Evolutionary conservation across 2,113 vertebrate genomes (phyloP), one percentile per base, ranked within the genome.

Genomic region (Daphoenositta chrysoptera): DNA sequence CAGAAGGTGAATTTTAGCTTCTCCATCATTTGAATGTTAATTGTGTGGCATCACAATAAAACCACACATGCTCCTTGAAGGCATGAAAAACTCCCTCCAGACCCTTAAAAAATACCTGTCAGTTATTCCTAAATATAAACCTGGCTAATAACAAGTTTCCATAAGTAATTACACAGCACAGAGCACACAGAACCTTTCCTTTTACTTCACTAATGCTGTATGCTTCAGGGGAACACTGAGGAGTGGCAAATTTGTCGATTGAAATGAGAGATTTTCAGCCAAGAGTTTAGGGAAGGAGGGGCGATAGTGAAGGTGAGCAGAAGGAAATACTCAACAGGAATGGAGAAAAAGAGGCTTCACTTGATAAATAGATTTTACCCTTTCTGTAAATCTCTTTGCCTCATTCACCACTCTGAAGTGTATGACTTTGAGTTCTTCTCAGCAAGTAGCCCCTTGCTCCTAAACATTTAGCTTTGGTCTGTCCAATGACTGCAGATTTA

Each of bases 131-230:
- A 96, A 94, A 90, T 87, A 94, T 66, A 96, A 95, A 90, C 56
- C 66, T 83, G n/a, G 47, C 66, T 95, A 96, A 91, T 92, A 95
- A 92, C 69, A 94, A 95, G 68, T 84, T 84, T 94, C 77, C 79
- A 47, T 92, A 91, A 91, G 80, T 94, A 95, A 95, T 95, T 94
- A 90, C 68, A 94, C 64, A 95, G 80, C 80, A 89, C 72, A 93
- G 79, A 92, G 72, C 83, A 78, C 86, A 87, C 39, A 73, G 51
- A 93, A 56, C 51, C 86, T 95, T 94, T 93, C 89, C 83, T 84
- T 58, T 92, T 68, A 86, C 68, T 71, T 72, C 72, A 60, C 57
- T 90, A 83, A 93, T 1, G 5, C 69, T 91, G 19, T 50, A 70
- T 86, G 57, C 63, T 93, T 95, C 73, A 82, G 89, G 50, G 23